These are phyloP conservation scores for Acrossocheilus fasciatus DNA, from an alignment of 2,797 vertebrate species.

Conservation along the genomic window DNA sequence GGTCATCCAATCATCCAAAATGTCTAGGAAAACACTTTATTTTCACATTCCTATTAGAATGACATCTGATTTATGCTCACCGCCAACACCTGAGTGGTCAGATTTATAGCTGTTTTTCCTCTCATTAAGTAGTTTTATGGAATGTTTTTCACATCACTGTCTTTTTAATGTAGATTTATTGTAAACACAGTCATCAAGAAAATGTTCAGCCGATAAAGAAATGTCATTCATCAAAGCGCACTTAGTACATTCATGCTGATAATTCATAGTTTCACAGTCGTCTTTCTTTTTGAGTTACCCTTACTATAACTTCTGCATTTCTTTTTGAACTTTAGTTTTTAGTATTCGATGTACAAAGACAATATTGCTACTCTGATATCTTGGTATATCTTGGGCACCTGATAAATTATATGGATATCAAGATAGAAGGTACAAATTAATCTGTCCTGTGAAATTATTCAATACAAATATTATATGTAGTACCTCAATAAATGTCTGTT, in stretches of 20 bases:
- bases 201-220: background rate
- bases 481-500: background rate
- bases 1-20: conserved; percentile 22
- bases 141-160: background rate
- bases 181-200: background rate
- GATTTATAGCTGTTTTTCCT: conserved; percentile 24
- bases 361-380: background rate
- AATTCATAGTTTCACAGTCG: background rate
- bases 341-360: background rate
- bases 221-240: background rate
- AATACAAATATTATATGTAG: background rate
- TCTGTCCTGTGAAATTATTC: background rate
- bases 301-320: background rate
- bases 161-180: conserved; percentile 11
- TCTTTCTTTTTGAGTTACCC: conserved; percentile 6
- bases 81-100: background rate
- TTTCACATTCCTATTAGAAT: conserved; percentile 16
- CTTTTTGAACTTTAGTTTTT: background rate
- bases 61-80: conserved; percentile 14
- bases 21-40: conserved; percentile 33
- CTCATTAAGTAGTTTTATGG: conserved; percentile 10
- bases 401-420: background rate
- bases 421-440: background rate
- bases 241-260: background rate
- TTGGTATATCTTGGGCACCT: background rate